These are phyloP conservation scores for Tragelaphus eurycerus DNA, from an alignment of 2,797 vertebrate species.

Conservation along the genomic window DNA sequence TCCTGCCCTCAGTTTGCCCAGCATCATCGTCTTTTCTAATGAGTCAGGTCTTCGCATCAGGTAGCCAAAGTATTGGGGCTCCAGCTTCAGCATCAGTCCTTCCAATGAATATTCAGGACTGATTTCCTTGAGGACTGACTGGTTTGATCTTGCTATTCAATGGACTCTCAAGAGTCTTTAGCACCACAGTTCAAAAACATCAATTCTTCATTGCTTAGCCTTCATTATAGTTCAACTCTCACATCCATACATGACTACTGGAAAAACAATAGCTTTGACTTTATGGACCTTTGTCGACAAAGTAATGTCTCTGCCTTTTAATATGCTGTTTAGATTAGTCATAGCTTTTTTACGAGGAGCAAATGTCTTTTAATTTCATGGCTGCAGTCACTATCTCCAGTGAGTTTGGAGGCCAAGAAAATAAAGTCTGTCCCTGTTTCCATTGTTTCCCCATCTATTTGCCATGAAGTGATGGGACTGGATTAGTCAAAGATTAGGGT, in stretches of 20 bases:
- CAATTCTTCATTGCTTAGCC: background rate
- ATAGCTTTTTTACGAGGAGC: background rate
- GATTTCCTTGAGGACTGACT: background rate
- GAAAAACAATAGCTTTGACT: background rate
- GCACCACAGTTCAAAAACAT: background rate
- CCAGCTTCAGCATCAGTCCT: background rate
- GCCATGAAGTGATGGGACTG: background rate
- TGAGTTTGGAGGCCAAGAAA: background rate
- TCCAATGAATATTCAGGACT: background rate
- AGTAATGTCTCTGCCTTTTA: background rate
- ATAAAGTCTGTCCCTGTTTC: background rate
- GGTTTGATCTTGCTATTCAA: background rate
- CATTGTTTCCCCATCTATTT: background rate
- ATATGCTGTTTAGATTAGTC: background rate
- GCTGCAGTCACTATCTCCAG: background rate
- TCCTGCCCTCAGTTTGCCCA: background rate
- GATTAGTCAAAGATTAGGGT: background rate
- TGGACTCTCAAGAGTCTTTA: background rate
- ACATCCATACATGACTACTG: background rate
- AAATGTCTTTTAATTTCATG: background rate
- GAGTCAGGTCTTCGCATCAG: background rate
- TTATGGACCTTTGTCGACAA: background rate
- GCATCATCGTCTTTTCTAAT: background rate
- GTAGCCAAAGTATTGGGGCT: background rate
- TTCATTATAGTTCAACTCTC: background rate